Percentiles rank a stretch among this genome's conserved stretches.
These are phyloP conservation scores for Tolypeutes matacus DNA, from an alignment of 2,797 vertebrate genomes.

Conservation along the genomic window DNA sequence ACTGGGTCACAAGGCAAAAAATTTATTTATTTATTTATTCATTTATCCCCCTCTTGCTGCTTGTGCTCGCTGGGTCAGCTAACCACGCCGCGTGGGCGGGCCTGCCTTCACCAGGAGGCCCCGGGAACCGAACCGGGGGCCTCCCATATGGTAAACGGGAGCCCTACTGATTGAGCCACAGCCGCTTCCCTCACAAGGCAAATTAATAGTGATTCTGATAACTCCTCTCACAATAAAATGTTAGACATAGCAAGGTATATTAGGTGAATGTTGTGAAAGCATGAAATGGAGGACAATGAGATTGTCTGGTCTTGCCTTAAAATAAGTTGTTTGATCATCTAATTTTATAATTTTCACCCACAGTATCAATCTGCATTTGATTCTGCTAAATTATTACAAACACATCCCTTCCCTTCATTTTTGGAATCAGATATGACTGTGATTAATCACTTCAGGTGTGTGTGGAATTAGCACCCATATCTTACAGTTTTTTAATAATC, in stretches of 20 bases:
- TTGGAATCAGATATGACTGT: neutral
- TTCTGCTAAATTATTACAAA: conserved; percentile 28
- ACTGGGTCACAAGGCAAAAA: neutral
- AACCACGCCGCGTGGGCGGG: no score
- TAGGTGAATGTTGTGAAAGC: neutral
- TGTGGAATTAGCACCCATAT: neutral
- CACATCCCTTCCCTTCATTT: neutral
- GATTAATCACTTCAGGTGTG: neutral
- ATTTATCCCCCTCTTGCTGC: no score
- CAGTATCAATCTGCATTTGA: neutral
- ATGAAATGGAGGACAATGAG: neutral
- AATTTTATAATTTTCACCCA: conserved; percentile 35
- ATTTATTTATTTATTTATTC: no score
- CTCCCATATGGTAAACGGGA: no score
- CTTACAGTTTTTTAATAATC: neutral
- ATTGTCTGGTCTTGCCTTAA: neutral
- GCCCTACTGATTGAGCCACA: no score
- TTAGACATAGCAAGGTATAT: neutral
- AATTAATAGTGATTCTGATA: neutral
- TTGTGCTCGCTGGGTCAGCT: no score
- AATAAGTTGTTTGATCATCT: neutral
- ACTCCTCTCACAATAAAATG: neutral
- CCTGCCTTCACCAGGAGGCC: no score
- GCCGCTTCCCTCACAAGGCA: no score
- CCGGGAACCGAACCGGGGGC: no score